phyloP scores from a whole-genome alignment of 2,113 vertebrate genomes.

The Antechinus flavipes region DNA sequence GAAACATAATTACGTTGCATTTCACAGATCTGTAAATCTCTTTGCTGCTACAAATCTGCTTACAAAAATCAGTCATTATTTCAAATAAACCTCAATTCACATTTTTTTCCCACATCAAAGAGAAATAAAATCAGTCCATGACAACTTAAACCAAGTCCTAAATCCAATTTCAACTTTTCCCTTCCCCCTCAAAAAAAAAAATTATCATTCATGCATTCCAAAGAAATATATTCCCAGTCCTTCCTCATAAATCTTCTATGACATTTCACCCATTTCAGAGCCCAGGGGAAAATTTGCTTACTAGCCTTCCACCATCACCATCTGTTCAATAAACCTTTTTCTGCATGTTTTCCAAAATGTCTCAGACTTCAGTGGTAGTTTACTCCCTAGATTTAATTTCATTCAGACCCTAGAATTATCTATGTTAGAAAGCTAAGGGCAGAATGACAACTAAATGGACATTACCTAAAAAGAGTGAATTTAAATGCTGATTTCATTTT shows the following conservation, averaged over 20 bases:
- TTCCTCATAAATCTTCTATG: conserved; percentile 3
- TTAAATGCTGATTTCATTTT: neutral
- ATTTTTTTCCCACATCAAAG: neutral
- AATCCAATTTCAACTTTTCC: neutral
- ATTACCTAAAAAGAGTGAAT: neutral
- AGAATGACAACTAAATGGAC: neutral
- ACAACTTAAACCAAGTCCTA: neutral
- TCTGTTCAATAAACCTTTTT: neutral
- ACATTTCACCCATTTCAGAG: neutral
- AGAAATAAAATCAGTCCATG: neutral
- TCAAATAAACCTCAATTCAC: conserved; percentile 20
- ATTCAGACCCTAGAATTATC: neutral
- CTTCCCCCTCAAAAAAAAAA: neutral
- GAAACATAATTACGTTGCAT: neutral
- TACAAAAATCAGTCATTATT: conserved; percentile 45
- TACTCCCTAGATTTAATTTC: neutral
- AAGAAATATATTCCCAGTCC: neutral
- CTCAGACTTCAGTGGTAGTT: neutral
- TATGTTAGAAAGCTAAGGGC: neutral
- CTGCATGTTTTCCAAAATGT: neutral
- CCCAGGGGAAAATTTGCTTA: neutral
- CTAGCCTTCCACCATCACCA: neutral
- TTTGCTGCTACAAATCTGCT: conserved; percentile 24
- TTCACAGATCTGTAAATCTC: conserved; percentile 53
- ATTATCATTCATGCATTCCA: neutral